phyloP scores from a whole-genome alignment of 2,797 vertebrate genomes.

The Gouania willdenowi region DNA sequence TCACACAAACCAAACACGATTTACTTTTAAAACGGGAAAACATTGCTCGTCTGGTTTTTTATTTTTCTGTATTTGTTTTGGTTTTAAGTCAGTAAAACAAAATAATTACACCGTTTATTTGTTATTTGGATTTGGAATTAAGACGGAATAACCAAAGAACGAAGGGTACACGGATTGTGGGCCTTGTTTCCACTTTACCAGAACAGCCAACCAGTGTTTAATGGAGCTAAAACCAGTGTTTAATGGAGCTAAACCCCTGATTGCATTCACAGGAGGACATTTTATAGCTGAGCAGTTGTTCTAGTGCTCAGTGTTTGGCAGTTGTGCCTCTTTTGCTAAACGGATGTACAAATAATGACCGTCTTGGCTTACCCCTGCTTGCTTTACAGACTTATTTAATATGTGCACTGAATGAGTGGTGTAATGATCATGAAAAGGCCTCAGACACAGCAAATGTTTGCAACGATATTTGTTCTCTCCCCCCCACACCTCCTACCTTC shows the following conservation, averaged over 20 bases:
- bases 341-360: slow-evolving; percentile 60
- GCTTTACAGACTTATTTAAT: slow-evolving; percentile 65
- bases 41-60: too few species aligned
- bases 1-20: too few species aligned
- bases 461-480: slow-evolving; percentile 58
- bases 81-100: too few species aligned
- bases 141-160: too few species aligned
- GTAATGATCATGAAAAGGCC: slow-evolving; percentile 64
- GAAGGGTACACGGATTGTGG: slow-evolving; percentile 27
- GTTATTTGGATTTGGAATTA: too few species aligned
- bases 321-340: slow-evolving; percentile 38
- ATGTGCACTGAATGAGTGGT: slow-evolving; percentile 76
- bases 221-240: slow-evolving; percentile 28
- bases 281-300: slow-evolving; percentile 50
- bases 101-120: too few species aligned
- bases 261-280: slow-evolving; percentile 32
- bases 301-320: slow-evolving; percentile 48
- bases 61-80: too few species aligned
- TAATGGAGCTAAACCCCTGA: slow-evolving; percentile 34
- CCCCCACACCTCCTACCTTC: slow-evolving; percentile 42
- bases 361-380: slow-evolving; percentile 58
- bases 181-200: slow-evolving; percentile 38
- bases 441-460: slow-evolving; percentile 79
- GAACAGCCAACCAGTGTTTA: slow-evolving; percentile 34
- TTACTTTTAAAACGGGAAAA: too few species aligned